phyloP scores from a whole-genome alignment of 2,797 vertebrate species.

The Cheirogaleus major region DNA sequence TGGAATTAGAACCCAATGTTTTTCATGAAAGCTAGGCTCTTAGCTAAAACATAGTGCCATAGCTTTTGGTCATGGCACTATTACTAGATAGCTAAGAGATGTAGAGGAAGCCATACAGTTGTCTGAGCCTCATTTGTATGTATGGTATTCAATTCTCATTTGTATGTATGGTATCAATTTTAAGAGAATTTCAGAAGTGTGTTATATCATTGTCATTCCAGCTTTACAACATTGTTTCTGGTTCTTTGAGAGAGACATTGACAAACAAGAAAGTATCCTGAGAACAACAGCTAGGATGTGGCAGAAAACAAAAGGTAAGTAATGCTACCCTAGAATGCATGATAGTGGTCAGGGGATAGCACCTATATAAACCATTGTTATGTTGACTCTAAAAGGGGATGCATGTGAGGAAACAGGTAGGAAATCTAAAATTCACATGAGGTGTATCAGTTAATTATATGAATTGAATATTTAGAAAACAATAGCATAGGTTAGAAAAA shows the following conservation, averaged over 20 bases:
- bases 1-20: neutral
- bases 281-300: neutral
- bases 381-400: neutral
- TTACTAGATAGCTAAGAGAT: neutral
- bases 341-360: neutral
- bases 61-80: neutral
- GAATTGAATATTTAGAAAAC: neutral
- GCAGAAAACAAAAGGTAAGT: neutral
- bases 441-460: neutral
- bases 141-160: neutral
- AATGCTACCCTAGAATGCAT: neutral
- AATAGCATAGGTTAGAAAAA: neutral
- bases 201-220: neutral
- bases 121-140: neutral
- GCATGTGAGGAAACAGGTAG: neutral
- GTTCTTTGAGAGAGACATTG: neutral
- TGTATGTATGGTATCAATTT: neutral
- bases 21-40: neutral
- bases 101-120: neutral
- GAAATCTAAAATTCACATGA: neutral
- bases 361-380: neutral
- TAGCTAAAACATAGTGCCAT: neutral
- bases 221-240: neutral
- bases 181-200: neutral
- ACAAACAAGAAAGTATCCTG: neutral